Conservation (phyloP, 2,113 vertebrate species). For the Pseudorhombus dupliciocellatus region DNA sequence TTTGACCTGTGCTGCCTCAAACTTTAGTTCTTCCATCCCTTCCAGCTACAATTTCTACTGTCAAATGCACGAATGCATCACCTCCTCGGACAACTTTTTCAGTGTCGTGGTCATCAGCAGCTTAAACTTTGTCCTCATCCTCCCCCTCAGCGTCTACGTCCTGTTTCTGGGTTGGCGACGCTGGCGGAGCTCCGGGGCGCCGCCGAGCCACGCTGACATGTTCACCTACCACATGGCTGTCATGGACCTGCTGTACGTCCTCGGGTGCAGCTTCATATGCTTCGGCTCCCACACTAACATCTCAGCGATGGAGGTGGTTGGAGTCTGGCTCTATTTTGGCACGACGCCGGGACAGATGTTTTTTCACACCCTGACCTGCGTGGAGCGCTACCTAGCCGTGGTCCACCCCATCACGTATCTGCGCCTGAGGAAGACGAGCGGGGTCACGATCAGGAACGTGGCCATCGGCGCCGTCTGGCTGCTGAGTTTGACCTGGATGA, state of each 20-base stretch:
- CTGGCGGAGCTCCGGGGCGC: background rate
- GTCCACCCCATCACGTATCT: constrained; percentile 44
- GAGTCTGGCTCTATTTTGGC: fast-evolving
- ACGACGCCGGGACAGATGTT: background rate
- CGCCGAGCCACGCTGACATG: constrained; percentile 3
- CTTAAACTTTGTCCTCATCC: background rate
- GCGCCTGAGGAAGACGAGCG: background rate
- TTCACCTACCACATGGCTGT: constrained; percentile 11
- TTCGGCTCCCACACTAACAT: fast-evolving
- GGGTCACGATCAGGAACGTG: constrained; percentile 19
- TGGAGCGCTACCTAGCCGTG: constrained; percentile 36
- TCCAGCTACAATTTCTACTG: no score
- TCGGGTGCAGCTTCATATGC: background rate
- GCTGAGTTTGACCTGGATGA: fast-evolving
- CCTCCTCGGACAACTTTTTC: no score
- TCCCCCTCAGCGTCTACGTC: constrained; percentile 20
- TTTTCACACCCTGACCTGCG: constrained; percentile 34
- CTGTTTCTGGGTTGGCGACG: constrained; percentile 10
- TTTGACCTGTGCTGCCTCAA: no score
- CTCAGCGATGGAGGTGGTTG: fast-evolving
- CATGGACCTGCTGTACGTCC: background rate
- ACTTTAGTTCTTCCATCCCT: no score
- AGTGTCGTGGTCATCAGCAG: no score
- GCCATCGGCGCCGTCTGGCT: constrained; percentile 12
- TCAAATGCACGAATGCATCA: no score